A percentile compares a stretch with the other conserved stretches of the same genome.
Evolutionary conservation across 1,140 invertebrate genomes (phyloP).

Genomic region (Caenorhabditis inopinata): DNA sequence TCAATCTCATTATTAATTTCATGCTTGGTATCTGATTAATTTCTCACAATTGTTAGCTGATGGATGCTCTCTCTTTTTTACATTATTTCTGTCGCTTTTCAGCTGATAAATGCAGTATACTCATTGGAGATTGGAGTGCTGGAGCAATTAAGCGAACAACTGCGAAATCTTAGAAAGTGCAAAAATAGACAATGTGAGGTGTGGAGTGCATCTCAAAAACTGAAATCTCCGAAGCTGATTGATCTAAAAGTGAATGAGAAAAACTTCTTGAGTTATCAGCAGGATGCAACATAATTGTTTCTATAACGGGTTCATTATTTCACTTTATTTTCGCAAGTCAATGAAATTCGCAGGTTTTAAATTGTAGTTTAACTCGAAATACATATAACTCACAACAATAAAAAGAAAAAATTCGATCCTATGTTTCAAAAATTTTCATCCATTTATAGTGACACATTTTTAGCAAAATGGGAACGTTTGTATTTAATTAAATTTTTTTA

Average conservation of each 20-base stretch:
- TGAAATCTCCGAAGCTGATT: neutral
- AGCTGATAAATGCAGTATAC: constrained; percentile 45
- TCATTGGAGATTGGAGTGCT: constrained; percentile 35
- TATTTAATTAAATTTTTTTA: no score
- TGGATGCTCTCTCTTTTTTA: neutral
- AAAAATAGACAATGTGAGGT: constrained; percentile 19
- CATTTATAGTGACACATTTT: no score
- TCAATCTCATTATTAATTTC: neutral
- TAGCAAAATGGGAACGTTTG: no score
- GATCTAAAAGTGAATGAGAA: neutral
- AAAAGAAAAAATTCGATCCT: no score
- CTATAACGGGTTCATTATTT: neutral
- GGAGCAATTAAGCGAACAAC: constrained; percentile 34
- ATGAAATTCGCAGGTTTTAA: neutral
- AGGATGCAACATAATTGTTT: neutral
- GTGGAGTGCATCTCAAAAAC: neutral
- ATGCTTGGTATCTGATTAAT: neutral
- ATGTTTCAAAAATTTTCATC: no score
- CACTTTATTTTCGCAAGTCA: constrained; percentile 6
- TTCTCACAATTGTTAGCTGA: no score
- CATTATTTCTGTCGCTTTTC: neutral
- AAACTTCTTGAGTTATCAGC: neutral
- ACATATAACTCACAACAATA: no score
- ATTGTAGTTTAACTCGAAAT: no score
- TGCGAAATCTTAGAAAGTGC: constrained; percentile 31